Percentiles rank a stretch among this genome's conserved stretches.
These are phyloP conservation scores for Chrysopa pallens DNA, from an alignment of 1,140 invertebrate genomes.

Conservation along the genomic window DNA sequence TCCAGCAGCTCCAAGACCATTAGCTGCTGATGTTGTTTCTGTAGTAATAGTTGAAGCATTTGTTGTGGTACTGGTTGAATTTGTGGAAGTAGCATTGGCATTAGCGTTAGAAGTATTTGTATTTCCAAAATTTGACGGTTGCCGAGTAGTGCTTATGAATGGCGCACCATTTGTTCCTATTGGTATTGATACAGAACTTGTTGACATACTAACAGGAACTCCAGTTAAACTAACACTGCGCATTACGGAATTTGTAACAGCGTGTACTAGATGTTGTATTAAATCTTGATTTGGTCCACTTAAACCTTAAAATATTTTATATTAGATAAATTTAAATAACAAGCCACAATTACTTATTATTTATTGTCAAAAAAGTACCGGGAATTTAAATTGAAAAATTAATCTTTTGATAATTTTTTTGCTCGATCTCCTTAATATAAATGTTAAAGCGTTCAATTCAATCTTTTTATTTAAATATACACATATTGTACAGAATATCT, in stretches of 20 bases:
- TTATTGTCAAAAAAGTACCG: no score
- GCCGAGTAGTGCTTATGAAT: background rate
- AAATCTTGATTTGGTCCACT: background rate
- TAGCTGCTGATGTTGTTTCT: constrained; percentile 6
- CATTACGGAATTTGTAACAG: background rate
- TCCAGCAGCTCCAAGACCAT: constrained; percentile 17
- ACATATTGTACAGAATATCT: no score
- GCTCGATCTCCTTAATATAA: no score
- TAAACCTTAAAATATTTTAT: no score
- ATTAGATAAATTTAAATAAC: no score
- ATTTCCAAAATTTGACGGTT: background rate
- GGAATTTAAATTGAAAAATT: no score
- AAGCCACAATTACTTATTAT: no score
- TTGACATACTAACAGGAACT: no score
- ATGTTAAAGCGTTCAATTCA: no score
- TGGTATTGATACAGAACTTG: no score
- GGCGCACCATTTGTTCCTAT: background rate
- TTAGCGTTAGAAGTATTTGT: background rate
- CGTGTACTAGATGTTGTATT: background rate
- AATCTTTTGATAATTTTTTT: no score
- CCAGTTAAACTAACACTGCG: background rate
- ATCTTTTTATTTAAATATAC: no score
- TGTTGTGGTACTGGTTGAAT: constrained; percentile 8
- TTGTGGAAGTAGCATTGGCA: constrained; percentile 9
- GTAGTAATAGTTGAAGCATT: constrained; percentile 2